Base-by-base conservation (phyloP, 2,113 vertebrate genomes). In the Bos javanicus region DNA sequence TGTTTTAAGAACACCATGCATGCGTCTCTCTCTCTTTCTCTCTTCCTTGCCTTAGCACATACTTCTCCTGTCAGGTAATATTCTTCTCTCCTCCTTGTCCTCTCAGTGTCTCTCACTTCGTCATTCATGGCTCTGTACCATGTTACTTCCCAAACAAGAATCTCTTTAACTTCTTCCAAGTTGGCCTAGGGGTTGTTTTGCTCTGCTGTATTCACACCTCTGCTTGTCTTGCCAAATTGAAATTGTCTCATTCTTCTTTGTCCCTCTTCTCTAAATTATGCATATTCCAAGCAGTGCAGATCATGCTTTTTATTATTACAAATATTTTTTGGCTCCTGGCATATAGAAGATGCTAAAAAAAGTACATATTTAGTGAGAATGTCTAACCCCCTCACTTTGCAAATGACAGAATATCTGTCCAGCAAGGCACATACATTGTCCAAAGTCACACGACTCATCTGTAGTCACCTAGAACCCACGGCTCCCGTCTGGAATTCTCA, bases 1-100 rank as follows among this genome's bases (percentile, higher is more conserved):
- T 46, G 52, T 88, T 85, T 62, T 17, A 33, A 62, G 82, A 88
- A 64, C 10, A 21, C 21, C 13, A 3, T 0, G 1, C 36, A 8
- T 0, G 6, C 19, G 11, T 30, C 1, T 8, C 2, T 56, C 0
- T 23, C 57, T 17, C 3, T 6, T 2, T 7, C 2, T 1, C 43
- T 13, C 48, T 28, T 48, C 28, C 10, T 2, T 19, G 39, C 2
- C 54, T 88, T 81, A 19, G 39, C n/a, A 60, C 30, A 48, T 16
- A 2, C 7, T 46, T 92, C 33, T 84, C 16, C 33, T 16, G 1
- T 25, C 6, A 11, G 57, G 6, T 43, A 33, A 30, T 12, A 17
- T 8, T 23, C 60, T 25, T 21, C 36, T 36, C 17, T 11, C 4
- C 8, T 1, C 28, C 60, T 36, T 25, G 52, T 30, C 36, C 36